Evolutionary conservation across 2,113 vertebrate species (phyloP).

Genomic region (Okapia johnstoni): DNA sequence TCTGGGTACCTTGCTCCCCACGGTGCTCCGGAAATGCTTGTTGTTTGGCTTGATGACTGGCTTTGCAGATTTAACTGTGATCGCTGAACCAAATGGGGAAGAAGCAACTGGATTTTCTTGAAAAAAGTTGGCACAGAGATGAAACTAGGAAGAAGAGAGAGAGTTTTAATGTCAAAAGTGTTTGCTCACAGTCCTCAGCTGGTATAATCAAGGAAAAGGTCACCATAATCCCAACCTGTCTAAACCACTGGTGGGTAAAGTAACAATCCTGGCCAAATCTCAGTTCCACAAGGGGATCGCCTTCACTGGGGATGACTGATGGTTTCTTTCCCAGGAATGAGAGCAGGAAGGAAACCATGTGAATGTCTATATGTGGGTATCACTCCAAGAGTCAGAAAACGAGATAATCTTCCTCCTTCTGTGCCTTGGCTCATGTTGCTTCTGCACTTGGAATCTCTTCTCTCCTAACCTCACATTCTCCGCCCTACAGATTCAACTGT

Average conservation of each 20-base stretch:
- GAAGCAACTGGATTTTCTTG: slow-evolving; percentile 81
- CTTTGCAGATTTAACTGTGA: slow-evolving; percentile 90
- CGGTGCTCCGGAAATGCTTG: slow-evolving; percentile 91
- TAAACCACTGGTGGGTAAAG: background rate
- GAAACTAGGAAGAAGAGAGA: slow-evolving; percentile 84
- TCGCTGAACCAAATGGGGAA: slow-evolving; percentile 72
- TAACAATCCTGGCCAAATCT: background rate
- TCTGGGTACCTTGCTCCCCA: slow-evolving; percentile 90
- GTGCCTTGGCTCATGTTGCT: background rate
- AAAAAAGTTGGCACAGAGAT: slow-evolving; percentile 91
- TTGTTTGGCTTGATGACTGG: slow-evolving; percentile 88
- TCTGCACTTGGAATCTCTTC: background rate
- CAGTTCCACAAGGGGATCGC: fast-evolving
- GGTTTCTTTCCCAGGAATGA: background rate
- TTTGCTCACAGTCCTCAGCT: background rate
- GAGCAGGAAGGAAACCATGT: background rate
- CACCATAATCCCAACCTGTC: background rate
- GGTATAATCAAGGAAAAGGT: background rate
- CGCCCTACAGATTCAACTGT: background rate
- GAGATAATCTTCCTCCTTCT: background rate
- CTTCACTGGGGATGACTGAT: background rate
- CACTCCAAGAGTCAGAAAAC: background rate
- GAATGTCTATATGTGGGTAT: background rate
- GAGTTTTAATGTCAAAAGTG: background rate
- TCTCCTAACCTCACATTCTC: background rate